These are phyloP conservation scores for Willisornis vidua DNA, from an alignment of 2,113 vertebrate species.

Conservation along the genomic window DNA sequence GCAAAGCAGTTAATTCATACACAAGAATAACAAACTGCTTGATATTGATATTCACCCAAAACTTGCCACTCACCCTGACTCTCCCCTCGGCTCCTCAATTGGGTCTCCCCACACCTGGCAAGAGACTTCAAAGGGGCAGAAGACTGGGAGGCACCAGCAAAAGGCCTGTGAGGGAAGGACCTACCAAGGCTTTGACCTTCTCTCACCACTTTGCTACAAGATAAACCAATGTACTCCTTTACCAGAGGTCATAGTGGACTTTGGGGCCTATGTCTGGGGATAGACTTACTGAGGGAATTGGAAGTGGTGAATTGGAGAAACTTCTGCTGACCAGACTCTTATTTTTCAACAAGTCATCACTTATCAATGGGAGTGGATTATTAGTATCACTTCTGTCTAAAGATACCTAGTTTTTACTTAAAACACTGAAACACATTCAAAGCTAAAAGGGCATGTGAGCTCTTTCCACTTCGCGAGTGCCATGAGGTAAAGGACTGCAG, in stretches of 20 bases:
- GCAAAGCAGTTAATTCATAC: background rate
- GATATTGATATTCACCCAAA: fast-evolving
- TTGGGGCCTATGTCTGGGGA: background rate
- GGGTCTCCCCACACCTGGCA: background rate
- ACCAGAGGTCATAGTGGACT: background rate
- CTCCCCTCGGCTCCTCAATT: background rate
- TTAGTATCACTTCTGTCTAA: background rate
- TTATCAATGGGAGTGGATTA: background rate
- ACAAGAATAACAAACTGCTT: background rate
- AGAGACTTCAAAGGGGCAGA: background rate
- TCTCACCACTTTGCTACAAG: background rate
- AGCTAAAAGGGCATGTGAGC: background rate
- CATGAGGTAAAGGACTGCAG: background rate
- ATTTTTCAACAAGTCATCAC: background rate
- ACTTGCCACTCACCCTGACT: background rate
- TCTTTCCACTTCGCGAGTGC: background rate
- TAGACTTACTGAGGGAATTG: background rate
- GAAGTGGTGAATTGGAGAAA: background rate
- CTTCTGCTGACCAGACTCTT: background rate
- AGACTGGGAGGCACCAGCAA: background rate
- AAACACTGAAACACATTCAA: background rate
- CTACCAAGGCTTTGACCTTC: background rate
- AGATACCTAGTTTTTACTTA: background rate
- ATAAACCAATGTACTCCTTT: background rate
- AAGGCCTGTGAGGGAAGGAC: background rate